Base-by-base conservation (phyloP, 2,888 invertebrate species). In the Hybos culiciformis region DNA sequence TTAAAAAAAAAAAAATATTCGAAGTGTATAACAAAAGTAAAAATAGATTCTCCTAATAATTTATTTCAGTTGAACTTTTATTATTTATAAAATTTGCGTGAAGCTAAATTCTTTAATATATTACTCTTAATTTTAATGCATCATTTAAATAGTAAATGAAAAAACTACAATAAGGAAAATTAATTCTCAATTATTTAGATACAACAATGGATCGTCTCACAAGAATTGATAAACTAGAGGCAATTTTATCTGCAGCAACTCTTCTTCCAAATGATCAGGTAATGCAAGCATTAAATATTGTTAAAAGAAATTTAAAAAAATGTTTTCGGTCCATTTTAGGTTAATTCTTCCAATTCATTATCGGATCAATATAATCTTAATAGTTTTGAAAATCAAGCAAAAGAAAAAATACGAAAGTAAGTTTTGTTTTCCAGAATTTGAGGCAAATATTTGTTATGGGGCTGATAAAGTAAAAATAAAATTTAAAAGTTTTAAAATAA, bases 171-270 rank as follows among this genome's bases (percentile, higher is more conserved):
- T n/a, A n/a, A n/a, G n/a, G n/a, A n/a, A n/a, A n/a, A n/a, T n/a
- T n/a, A n/a, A n/a, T n/a, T n/a, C n/a, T n/a, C n/a, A n/a, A n/a
- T n/a, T n/a, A n/a, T n/a, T 81, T 83, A 45, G 83, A 90, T 61
- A 77, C 76, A 48, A 78, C 78, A 50, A 85, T 90, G 76, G 87
- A 88, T 60, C 77, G 83, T 53, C 73, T 87, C 29, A 85, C 85
- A 51, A 86, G 83, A 62, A 85, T 90, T 48, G 88, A 88, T 56
- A 82, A 83, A 55, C 69, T 91, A 37, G 90, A 90, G 67, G 84
- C 85, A 37, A 84, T 90, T 54, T 67, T 88, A 47, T 83, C 85
- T 39, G 81, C 83, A 23, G 85, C 84, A 26, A 82, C 84, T 1
- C 73, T 78, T 46, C 69, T 82, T 49, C 78, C 78, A 53, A 73